Evolutionary conservation across 1,140 invertebrate genomes (phyloP).

Genomic region (Hestina assimilis): DNA sequence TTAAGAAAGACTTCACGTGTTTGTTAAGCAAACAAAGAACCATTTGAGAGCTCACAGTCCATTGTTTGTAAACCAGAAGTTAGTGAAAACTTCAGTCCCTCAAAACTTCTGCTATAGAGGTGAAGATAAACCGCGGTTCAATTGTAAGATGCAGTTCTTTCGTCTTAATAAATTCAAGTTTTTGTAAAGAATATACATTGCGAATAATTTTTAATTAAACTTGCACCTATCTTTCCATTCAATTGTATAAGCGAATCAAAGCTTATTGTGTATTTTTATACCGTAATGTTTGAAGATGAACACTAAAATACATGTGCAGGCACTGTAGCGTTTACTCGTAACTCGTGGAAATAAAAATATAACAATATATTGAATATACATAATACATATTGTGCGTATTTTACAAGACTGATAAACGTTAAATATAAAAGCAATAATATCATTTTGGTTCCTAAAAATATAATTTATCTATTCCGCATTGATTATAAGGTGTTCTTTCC

Average conservation of each 20-base stretch:
- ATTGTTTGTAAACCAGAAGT: conserved; percentile 28
- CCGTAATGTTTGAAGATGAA: no score
- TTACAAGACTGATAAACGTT: no score
- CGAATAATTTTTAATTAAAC: background rate
- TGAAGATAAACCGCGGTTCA: conserved; percentile 10
- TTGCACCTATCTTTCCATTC: background rate
- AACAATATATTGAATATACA: no score
- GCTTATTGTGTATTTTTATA: background rate
- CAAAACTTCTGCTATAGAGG: conserved; percentile 14
- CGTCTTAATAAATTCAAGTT: background rate
- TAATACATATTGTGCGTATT: no score
- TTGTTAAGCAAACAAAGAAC: conserved; percentile 27
- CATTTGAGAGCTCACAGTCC: conserved; percentile 19
- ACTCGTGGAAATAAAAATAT: no score
- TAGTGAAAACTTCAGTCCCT: conserved; percentile 22
- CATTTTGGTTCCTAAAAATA: no score
- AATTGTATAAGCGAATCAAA: background rate
- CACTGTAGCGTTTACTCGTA: no score
- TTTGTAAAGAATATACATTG: background rate
- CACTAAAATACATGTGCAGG: no score
- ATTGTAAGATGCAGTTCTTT: conserved; percentile 2
- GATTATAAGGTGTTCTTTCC: no score
- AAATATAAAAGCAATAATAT: no score
- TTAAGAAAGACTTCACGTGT: conserved; percentile 29
- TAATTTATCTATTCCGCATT: no score